Evolutionary conservation across 2,113 vertebrate genomes (phyloP).

Genomic region (Oryzias melastigma): DNA sequence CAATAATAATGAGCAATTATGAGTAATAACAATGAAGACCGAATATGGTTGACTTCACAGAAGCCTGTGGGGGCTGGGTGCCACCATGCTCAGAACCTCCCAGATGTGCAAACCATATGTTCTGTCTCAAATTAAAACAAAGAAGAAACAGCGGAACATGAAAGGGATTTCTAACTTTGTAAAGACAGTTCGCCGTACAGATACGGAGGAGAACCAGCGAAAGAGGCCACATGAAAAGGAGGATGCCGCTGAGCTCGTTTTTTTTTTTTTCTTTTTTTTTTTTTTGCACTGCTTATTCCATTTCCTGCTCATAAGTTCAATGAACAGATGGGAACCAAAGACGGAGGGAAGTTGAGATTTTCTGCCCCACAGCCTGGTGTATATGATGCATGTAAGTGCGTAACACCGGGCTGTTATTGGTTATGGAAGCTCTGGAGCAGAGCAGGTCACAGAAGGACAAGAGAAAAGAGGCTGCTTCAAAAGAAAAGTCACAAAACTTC

Average conservation of each 20-base stretch:
- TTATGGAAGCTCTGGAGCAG: slow-evolving; percentile 56
- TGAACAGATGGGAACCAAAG: slow-evolving; percentile 89
- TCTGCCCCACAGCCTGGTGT: slow-evolving; percentile 67
- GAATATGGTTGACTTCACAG: slow-evolving; percentile 74
- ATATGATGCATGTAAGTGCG: slow-evolving; percentile 68
- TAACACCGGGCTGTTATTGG: slow-evolving; percentile 63
- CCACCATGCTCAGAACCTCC: slow-evolving; percentile 80
- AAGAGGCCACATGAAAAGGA: slow-evolving; percentile 92
- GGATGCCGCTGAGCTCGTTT: slow-evolving; percentile 82
- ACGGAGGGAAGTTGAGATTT: slow-evolving; percentile 72
- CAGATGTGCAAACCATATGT: slow-evolving; percentile 94
- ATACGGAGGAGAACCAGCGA: slow-evolving; percentile 86
- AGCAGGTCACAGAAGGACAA: slow-evolving; percentile 64
- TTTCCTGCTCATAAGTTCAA: slow-evolving; percentile 92
- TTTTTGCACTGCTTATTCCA: slow-evolving; percentile 72
- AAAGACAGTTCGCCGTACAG: slow-evolving; percentile 77
- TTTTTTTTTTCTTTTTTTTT: neutral
- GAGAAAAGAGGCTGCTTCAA: slow-evolving; percentile 6
- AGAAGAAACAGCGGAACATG: slow-evolving; percentile 84
- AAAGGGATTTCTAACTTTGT: slow-evolving; percentile 91
- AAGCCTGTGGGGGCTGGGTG: slow-evolving; percentile 52
- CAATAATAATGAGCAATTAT: slow-evolving; percentile 70
- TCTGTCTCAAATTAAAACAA: slow-evolving; percentile 87
- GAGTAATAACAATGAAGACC: slow-evolving; percentile 70
- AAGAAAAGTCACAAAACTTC: neutral